Percentiles rank a stretch among this genome's conserved stretches.
Evolutionary conservation across 2,113 vertebrate genomes (phyloP).

Genomic region (Eonycteris spelaea): DNA sequence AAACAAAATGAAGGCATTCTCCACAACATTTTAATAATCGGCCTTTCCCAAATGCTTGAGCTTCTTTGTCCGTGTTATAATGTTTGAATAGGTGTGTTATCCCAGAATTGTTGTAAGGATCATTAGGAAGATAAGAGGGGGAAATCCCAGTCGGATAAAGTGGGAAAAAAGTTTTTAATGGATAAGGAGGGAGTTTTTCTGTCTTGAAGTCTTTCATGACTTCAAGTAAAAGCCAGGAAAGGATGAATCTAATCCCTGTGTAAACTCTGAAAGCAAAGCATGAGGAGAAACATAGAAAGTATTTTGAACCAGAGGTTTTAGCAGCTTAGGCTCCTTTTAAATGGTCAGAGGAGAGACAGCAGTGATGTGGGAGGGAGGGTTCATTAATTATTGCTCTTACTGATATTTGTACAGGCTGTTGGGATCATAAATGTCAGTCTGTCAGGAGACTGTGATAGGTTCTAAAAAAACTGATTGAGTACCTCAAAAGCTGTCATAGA

Average conservation of each 20-base stretch:
- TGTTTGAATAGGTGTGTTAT: conserved; percentile 30
- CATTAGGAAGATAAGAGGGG: conserved; percentile 49
- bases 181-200: conserved; percentile 53
- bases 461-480: conserved; percentile 67
- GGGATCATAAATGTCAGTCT: conserved; percentile 76
- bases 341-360: conserved; percentile 57
- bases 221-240: conserved; percentile 21
- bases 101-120: conserved; percentile 44
- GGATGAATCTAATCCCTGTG: conserved; percentile 50
- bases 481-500: conserved; percentile 75
- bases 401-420: conserved; percentile 75
- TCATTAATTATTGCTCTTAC: conserved; percentile 78
- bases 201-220: conserved; percentile 55
- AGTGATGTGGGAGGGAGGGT: conserved; percentile 74
- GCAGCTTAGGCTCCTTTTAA: conserved; percentile 66
- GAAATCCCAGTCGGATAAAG: conserved; percentile 27
- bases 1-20: background rate
- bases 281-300: background rate
- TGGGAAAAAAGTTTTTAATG: background rate
- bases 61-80: conserved; percentile 11
- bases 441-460: conserved; percentile 70
- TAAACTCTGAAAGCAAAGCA: conserved; percentile 10
- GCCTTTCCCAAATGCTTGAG: background rate
- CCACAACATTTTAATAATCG: background rate
- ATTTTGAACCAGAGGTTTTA: conserved; percentile 63